phyloP scores from a whole-genome alignment of 2,888 invertebrate genomes.

The Dorcus parallelipipedus region DNA sequence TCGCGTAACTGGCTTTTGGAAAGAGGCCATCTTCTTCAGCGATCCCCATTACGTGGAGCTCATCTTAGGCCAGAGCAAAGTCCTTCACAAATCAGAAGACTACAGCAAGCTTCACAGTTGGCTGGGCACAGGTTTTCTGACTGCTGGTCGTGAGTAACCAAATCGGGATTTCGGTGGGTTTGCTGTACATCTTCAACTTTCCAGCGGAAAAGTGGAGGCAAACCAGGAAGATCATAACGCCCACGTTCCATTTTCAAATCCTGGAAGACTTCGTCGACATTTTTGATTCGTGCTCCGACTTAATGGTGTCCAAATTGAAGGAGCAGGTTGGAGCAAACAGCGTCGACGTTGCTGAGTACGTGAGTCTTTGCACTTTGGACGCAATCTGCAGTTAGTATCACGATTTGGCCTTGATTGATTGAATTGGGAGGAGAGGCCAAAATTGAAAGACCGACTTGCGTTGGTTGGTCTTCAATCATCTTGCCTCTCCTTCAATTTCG shows the following conservation, averaged over 20 bases:
- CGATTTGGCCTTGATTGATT: too few species aligned
- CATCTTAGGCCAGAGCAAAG: slow-evolving; percentile 29
- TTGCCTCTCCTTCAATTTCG: too few species aligned
- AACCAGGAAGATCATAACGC: slow-evolving; percentile 46
- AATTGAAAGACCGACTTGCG: too few species aligned
- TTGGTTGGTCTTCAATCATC: too few species aligned
- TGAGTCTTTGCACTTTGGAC: slow-evolving; percentile 18
- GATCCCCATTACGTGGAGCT: slow-evolving; percentile 22
- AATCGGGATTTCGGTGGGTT: slow-evolving; percentile 24
- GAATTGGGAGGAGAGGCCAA: too few species aligned
- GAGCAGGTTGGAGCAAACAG: slow-evolving; percentile 31
- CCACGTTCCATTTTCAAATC: slow-evolving; percentile 47
- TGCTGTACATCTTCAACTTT: background rate
- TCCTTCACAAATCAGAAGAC: slow-evolving; percentile 31
- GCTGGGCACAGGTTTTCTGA: slow-evolving; percentile 34
- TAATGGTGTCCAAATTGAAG: slow-evolving; percentile 2
- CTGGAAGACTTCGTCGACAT: slow-evolving; percentile 42
- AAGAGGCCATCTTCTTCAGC: slow-evolving; percentile 14
- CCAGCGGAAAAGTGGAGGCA: slow-evolving; percentile 37
- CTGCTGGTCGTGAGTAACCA: slow-evolving; percentile 28
- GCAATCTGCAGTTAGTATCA: slow-evolving; percentile 16
- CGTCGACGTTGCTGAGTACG: slow-evolving; percentile 17
- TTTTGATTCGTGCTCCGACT: slow-evolving; percentile 30
- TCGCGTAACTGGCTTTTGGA: slow-evolving; percentile 14
- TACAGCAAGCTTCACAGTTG: slow-evolving; percentile 31